Conservation (phyloP, 2,888 invertebrate genomes). For the Trachelus troglodyta region DNA sequence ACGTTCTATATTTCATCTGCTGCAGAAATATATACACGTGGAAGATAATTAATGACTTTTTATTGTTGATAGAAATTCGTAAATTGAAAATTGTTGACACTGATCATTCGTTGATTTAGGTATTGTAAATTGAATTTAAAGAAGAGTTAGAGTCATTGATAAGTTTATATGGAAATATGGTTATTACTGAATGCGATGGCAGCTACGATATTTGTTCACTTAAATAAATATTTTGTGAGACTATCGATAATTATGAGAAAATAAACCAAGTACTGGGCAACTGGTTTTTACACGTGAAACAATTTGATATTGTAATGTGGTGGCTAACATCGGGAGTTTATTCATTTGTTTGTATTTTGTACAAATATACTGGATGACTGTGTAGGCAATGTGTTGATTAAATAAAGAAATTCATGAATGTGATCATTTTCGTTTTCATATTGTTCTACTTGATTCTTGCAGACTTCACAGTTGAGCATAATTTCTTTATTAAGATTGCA, state of each 20-base stretch:
- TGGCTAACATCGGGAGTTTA: not conserved
- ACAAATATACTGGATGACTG: not conserved
- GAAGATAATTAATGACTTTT: not conserved
- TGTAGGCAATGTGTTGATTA: not conserved
- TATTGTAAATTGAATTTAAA: not conserved
- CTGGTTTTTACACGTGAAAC: not conserved
- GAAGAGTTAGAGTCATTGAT: not conserved
- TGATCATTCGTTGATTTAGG: not conserved
- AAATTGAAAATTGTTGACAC: not conserved
- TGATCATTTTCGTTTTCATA: not conserved
- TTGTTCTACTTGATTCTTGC: conserved; percentile 30
- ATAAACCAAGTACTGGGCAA: not conserved
- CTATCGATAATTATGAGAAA: not conserved
- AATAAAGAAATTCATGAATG: not conserved
- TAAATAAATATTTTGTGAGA: not conserved
- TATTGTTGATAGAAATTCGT: not conserved
- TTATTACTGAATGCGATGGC: not conserved
- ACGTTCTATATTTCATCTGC: not conserved
- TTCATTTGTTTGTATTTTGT: not conserved
- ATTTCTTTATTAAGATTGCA: conserved; percentile 48
- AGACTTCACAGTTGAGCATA: conserved; percentile 43
- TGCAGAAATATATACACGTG: not conserved
- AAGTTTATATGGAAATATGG: not conserved
- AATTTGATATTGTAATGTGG: not conserved
- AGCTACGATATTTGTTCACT: not conserved